phyloP scores from a whole-genome alignment of 2,113 vertebrate species.

The Mellivora capensis region DNA sequence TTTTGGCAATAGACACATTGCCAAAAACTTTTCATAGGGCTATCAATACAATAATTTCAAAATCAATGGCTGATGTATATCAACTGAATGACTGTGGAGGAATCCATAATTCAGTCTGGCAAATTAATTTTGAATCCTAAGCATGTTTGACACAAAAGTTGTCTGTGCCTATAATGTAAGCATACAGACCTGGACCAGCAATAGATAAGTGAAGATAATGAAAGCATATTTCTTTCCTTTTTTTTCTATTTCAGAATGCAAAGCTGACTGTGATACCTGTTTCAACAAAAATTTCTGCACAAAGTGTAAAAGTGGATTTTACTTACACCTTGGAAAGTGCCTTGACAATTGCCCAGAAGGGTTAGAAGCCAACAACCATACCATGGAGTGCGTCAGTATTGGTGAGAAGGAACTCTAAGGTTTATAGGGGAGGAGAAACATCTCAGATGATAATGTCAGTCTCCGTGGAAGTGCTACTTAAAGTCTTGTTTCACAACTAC shows the following conservation, averaged over 20 bases:
- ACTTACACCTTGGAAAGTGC: conserved; percentile 96
- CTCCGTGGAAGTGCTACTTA: neutral
- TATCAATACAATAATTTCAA: neutral
- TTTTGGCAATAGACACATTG: neutral
- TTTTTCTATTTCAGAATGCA: conserved; percentile 92
- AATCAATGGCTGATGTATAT: neutral
- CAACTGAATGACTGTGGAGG: neutral
- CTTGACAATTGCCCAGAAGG: conserved; percentile 95
- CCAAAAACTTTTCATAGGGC: neutral
- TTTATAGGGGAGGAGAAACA: neutral
- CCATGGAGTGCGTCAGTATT: conserved; percentile 92
- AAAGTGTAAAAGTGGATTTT: conserved; percentile 95
- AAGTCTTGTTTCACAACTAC: neutral
- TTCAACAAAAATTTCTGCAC: conserved; percentile 99
- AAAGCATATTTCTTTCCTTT: neutral
- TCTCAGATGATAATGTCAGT: neutral
- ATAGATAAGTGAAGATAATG: neutral
- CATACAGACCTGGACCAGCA: neutral
- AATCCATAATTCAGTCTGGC: neutral
- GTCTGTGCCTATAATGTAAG: neutral
- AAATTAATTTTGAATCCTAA: neutral
- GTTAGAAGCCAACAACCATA: conserved; percentile 90
- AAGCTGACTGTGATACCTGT: conserved; percentile 98
- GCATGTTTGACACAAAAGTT: neutral
- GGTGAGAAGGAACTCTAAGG: conserved; percentile 82